Evolutionary conservation across 2,113 vertebrate genomes (phyloP), one percentile per base, ranked within the genome.

Genomic region (Varanus komodoensis): DNA sequence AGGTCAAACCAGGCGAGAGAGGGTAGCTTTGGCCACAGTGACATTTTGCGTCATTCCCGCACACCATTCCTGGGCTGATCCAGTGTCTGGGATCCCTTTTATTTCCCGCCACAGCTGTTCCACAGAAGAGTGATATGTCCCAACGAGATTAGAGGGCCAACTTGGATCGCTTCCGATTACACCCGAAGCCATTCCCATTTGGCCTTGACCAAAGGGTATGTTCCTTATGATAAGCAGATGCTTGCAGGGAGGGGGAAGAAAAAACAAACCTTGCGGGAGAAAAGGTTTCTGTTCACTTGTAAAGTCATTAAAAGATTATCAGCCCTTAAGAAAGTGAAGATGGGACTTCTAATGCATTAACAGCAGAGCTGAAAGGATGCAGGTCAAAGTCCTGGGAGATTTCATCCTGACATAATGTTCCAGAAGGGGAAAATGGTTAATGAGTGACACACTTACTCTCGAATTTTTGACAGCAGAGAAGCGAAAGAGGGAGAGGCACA

Each of bases 381-480:
- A 69, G 85, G 91, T 89, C 91, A 90, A 94, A 94, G 95, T 93
- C 89, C 86, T 29, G 0, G 15, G 0, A 75, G 48, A 5, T 85
- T 79, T 92, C 93, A 91, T 86, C 75, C 2, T 93, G 88, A 94
- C 79, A 93, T 23, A 69, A 90, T 93, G 88, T 93, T 94, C 88
- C 86, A 14, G 91, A 91, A 91, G 85, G 91, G 74, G 84, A 32
- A 93, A 93, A 71, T 68, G 3, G 64, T 82, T 93, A 93, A 91
- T 90, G 50, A 91, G 64, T 83, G 15, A 93, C 91, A 90, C 89
- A 32, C n/a, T 64, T 88, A 89, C 71, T 11, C 23, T 29, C 57
- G 68, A 67, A 4, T n/a, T 34, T 78, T 29, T 19, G 6, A 89
- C 12, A 29, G 12, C 6, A 32, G 29, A 25, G 32, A 21, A 19